Conservation (phyloP, 2,113 vertebrate species). For the Chaetorhynchus papuensis region DNA sequence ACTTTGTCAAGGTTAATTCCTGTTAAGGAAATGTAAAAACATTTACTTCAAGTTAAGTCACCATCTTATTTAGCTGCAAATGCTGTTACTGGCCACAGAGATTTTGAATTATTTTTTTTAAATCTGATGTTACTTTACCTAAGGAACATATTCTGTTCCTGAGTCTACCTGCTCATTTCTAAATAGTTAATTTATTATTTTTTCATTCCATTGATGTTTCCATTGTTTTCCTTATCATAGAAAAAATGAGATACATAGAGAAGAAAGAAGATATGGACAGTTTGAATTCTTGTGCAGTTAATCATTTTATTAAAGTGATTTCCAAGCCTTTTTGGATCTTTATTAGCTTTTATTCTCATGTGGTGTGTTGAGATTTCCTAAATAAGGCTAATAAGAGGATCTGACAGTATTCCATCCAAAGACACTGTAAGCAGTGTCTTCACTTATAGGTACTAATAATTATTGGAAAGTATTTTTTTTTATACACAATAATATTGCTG, state of each 20-base stretch:
- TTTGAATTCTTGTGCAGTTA: not conserved
- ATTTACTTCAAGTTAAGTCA: not conserved
- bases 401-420: not conserved
- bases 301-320: not conserved
- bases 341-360: not conserved
- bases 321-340: not conserved
- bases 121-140: not conserved
- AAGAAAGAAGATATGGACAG: not conserved
- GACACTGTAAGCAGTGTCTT: not conserved
- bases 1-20: not conserved
- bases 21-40: not conserved
- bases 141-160: not conserved
- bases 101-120: not conserved
- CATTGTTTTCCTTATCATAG: not conserved
- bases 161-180: not conserved
- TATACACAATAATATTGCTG: not conserved
- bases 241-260: not conserved
- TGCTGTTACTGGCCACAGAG: not conserved
- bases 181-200: not conserved
- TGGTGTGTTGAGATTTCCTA: not conserved
- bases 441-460: not conserved
- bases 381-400: not conserved
- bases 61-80: not conserved
- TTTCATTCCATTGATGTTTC: not conserved
- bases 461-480: not conserved